Conservation (phyloP, 2,888 invertebrate species). For the Myopa testacea region DNA sequence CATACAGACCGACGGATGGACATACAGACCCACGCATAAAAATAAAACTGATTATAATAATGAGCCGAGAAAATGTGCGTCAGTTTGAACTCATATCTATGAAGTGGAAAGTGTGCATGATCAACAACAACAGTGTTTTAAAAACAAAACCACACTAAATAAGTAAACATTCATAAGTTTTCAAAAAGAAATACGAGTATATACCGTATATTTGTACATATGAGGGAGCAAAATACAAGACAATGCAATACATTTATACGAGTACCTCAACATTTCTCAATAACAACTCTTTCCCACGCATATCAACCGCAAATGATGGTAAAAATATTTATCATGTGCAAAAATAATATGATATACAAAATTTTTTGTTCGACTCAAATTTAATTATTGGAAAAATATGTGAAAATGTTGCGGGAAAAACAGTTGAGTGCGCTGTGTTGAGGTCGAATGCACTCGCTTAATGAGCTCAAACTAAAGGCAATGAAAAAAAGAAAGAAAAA, state of each 20-base stretch:
- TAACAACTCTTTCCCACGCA: conserved; percentile 24
- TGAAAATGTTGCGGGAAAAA: not conserved
- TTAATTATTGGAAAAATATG: conserved; percentile 3
- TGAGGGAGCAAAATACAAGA: not conserved
- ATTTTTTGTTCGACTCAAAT: not conserved
- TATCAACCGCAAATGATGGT: conserved; percentile 18
- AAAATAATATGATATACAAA: not conserved
- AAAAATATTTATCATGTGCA: not conserved
- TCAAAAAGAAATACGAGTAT: not conserved
- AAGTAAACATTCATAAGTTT: too few relatives aligned
- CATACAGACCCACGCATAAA: not conserved
- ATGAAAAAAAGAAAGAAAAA: not conserved
- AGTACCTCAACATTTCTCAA: not conserved
- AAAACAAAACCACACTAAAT: too few relatives aligned
- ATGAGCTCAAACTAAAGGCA: not conserved
- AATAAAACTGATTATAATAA: not conserved
- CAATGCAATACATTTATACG: not conserved
- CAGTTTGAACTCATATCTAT: not conserved
- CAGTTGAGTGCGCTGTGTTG: too few relatives aligned
- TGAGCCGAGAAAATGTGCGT: conserved; percentile 3
- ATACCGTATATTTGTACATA: not conserved
- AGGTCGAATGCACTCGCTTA: too few relatives aligned
- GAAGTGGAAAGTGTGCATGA: too few relatives aligned
- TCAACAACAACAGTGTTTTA: too few relatives aligned
- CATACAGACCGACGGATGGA: too few relatives aligned